phyloP scores from a whole-genome alignment of 2,888 invertebrate genomes.

The Latrodectus elegans region DNA sequence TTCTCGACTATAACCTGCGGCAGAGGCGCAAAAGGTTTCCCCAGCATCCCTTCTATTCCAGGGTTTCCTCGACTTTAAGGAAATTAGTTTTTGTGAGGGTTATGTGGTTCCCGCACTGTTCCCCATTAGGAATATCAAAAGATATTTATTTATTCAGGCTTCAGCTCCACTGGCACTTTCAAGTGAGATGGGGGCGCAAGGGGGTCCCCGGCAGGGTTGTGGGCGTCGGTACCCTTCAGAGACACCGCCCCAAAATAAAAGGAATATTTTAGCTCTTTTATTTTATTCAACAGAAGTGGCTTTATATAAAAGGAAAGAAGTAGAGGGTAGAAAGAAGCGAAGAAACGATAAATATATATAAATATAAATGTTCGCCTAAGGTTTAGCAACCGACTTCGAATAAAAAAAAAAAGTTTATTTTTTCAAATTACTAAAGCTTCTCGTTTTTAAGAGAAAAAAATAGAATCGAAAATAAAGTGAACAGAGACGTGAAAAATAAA shows the following conservation, averaged over 20 bases:
- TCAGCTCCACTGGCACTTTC: neutral
- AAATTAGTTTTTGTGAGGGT: constrained; percentile 52
- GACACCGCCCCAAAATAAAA: neutral
- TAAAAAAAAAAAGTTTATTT: no score
- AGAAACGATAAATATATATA: neutral
- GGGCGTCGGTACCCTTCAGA: neutral
- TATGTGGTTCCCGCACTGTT: constrained; percentile 26
- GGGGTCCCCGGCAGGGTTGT: neutral
- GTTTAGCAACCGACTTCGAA: no score
- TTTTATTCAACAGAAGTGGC: constrained; percentile 2
- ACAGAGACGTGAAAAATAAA: no score
- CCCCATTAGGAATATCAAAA: constrained; percentile 43
- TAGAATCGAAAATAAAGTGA: no score
- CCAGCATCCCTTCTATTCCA: neutral
- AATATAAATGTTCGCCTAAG: no score
- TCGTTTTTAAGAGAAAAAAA: no score
- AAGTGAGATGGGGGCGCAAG: neutral
- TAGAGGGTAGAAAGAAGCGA: neutral
- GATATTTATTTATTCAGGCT: constrained; percentile 51
- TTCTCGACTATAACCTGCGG: constrained; percentile 54
- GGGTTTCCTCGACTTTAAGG: constrained; percentile 13
- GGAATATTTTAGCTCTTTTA: neutral
- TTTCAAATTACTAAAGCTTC: no score
- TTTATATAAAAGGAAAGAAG: neutral
- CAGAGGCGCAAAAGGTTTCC: neutral